A percentile compares a stretch with the other conserved stretches of the same genome.
Conservation (phyloP, 2,113 vertebrate genomes). For the Seriola quinqueradiata region DNA sequence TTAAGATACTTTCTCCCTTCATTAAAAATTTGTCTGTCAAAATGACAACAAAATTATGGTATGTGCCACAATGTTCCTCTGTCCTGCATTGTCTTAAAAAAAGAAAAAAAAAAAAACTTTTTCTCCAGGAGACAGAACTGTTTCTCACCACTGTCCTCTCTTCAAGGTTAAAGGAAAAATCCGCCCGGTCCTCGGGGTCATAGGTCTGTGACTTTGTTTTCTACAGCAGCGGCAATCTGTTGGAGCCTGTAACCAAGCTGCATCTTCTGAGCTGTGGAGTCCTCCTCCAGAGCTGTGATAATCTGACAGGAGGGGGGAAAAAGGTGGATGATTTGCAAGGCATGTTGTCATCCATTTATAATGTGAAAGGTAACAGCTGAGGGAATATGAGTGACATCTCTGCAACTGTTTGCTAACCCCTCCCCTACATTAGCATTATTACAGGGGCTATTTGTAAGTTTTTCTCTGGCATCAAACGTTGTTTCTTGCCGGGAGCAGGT, state of each 20-base stretch:
- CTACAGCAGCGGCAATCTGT: conserved; percentile 96
- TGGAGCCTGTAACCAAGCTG: conserved; percentile 97
- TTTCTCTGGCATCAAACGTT: too few relatives aligned
- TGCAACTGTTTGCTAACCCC: not conserved
- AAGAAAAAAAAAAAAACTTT: not conserved
- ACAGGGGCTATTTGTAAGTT: too few relatives aligned
- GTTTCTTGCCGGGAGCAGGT: too few relatives aligned
- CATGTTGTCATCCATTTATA: too few relatives aligned
- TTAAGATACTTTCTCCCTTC: not conserved
- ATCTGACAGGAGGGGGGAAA: conserved; percentile 83
- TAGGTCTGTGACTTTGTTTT: conserved; percentile 99
- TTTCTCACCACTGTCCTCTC: conserved; percentile 9
- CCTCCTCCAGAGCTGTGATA: conserved; percentile 94
- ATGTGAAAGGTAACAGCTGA: too few relatives aligned
- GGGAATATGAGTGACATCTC: too few relatives aligned
- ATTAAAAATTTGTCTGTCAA: conserved; percentile 22
- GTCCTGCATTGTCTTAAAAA: not conserved
- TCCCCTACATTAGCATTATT: too few relatives aligned
- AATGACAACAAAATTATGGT: conserved; percentile 27
- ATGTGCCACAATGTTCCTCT: conserved; percentile 2
- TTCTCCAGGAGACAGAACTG: conserved; percentile 12
- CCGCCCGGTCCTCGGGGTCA: conserved; percentile 77
- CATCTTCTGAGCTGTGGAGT: conserved; percentile 96
- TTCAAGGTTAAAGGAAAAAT: conserved; percentile 20
- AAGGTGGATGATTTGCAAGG: not conserved